Percentiles rank a stretch among this genome's conserved stretches.
Conservation (phyloP, 2,113 vertebrate genomes). For the Oceanodroma tethys region DNA sequence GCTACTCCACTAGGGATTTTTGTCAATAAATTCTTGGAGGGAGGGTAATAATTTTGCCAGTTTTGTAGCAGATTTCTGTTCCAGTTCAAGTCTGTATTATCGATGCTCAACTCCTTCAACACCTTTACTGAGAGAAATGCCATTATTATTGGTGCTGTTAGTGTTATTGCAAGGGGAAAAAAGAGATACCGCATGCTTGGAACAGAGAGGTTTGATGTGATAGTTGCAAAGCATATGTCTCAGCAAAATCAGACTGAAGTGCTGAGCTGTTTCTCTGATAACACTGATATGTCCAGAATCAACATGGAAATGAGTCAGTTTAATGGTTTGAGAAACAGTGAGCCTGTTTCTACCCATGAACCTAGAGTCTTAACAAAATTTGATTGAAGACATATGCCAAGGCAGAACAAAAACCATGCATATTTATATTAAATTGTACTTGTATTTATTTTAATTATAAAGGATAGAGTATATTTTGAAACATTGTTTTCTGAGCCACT, state of each 20-base stretch:
- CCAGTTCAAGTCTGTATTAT: background rate
- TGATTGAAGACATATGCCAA: background rate
- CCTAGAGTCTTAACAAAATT: background rate
- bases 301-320: constrained; percentile 10
- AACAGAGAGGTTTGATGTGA: background rate
- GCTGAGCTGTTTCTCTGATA: constrained; percentile 27
- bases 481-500: background rate
- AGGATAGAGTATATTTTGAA: background rate
- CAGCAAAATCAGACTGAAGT: background rate
- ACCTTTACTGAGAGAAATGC: background rate
- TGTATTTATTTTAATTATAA: background rate
- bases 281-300: background rate
- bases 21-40: background rate
- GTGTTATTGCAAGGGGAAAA: background rate
- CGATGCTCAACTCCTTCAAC: background rate
- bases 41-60: background rate
- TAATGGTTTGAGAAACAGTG: constrained; percentile 21
- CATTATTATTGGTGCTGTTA: background rate
- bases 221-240: background rate
- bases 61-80: background rate
- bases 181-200: background rate
- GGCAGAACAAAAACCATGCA: background rate
- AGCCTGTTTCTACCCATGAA: background rate
- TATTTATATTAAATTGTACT: background rate
- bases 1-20: background rate